Conservation (phyloP, 2,113 vertebrate genomes). For the Callipepla californica region DNA sequence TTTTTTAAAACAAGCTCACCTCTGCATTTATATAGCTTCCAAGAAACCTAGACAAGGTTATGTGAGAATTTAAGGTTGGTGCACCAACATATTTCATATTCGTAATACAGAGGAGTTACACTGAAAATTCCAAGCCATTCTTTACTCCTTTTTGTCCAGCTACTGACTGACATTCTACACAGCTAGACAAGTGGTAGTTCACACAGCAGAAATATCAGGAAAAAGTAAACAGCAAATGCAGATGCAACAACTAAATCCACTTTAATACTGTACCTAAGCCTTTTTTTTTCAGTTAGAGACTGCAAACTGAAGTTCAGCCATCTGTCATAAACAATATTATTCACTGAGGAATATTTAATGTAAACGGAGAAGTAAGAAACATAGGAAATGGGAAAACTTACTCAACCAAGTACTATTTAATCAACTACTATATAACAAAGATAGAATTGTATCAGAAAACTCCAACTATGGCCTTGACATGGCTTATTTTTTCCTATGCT, state of each 20-base stretch:
- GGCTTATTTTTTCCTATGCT: background rate
- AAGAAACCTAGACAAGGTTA: background rate
- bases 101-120: background rate
- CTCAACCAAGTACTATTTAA: background rate
- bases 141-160: background rate
- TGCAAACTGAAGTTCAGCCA: background rate
- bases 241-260: background rate
- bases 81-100: background rate
- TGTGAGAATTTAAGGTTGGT: background rate
- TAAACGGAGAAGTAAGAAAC: background rate
- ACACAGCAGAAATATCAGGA: background rate
- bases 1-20: background rate
- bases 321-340: background rate
- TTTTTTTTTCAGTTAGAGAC: background rate
- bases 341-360: background rate
- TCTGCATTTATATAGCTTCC: background rate
- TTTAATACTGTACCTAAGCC: background rate
- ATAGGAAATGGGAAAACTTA: background rate
- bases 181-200: accelerated
- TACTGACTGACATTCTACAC: background rate
- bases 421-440: background rate
- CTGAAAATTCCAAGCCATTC: background rate
- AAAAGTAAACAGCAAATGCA: background rate
- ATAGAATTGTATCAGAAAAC: background rate
- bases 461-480: background rate